These are phyloP conservation scores for Eupithecia dodoneata DNA, from an alignment of 2,888 invertebrate genomes.

Conservation along the genomic window DNA sequence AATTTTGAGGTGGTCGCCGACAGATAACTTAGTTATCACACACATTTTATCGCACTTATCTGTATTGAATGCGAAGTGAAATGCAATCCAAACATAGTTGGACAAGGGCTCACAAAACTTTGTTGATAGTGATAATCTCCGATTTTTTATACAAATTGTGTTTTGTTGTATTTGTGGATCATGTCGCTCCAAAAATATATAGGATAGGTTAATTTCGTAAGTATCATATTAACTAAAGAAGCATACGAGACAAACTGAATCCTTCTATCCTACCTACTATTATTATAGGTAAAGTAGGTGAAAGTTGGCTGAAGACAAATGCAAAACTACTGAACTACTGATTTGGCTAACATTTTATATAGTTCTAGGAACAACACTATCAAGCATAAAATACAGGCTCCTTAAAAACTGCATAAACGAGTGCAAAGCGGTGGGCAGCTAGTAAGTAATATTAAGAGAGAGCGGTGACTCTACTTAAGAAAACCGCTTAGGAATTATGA, in stretches of 20 bases:
- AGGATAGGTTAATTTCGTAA: not conserved
- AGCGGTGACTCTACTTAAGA: conserved; percentile 17
- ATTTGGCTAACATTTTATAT: not conserved
- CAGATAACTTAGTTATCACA: conserved; percentile 18
- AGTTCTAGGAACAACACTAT: not conserved
- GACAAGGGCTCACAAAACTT: conserved; percentile 34
- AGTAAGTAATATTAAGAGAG: conserved; percentile 11
- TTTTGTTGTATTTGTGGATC: not conserved
- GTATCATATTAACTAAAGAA: too few species aligned
- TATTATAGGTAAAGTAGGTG: not conserved
- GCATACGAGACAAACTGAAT: not conserved
- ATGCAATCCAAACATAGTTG: conserved; percentile 26
- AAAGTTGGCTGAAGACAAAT: not conserved
- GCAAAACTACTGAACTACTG: not conserved
- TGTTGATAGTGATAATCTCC: conserved; percentile 43
- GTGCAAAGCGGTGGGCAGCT: not conserved
- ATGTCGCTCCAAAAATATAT: not conserved
- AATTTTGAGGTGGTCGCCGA: not conserved
- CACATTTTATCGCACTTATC: conserved; percentile 25
- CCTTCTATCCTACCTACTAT: not conserved
- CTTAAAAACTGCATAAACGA: not conserved
- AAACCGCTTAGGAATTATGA: conserved; percentile 20
- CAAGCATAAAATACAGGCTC: not conserved
- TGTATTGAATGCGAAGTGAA: conserved; percentile 32
- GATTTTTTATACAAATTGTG: conserved; percentile 41